Conservation (phyloP, 2,113 vertebrate genomes). For the Lathamus discolor region DNA sequence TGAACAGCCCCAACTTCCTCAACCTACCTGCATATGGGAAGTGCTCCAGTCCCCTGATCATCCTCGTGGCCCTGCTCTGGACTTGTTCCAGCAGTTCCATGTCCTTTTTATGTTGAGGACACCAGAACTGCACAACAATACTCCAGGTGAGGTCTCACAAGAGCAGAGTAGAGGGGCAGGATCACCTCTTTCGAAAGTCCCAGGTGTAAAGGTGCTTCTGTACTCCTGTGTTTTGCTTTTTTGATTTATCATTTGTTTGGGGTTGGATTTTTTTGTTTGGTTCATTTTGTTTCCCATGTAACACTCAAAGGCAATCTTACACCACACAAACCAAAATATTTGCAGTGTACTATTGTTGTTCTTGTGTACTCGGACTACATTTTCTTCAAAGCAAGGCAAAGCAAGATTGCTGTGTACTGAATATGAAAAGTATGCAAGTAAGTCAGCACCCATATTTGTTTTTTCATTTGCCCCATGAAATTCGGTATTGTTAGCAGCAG, state of each 20-base stretch:
- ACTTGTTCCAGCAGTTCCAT: too few species aligned
- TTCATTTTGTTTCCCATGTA: not conserved
- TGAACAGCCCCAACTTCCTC: too few species aligned
- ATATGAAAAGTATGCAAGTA: not conserved
- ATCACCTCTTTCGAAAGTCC: not conserved
- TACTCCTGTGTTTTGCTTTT: not conserved
- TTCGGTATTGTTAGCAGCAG: not conserved
- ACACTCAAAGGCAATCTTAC: not conserved
- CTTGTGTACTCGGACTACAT: not conserved
- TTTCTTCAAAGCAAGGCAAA: not conserved
- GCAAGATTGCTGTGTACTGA: not conserved
- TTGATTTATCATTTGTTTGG: not conserved
- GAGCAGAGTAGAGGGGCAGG: too few species aligned
- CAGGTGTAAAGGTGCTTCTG: not conserved
- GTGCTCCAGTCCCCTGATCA: too few species aligned
- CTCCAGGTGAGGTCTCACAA: too few species aligned
- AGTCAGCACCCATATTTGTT: not conserved
- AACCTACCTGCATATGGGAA: too few species aligned
- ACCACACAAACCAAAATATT: not conserved
- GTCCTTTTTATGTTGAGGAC: too few species aligned
- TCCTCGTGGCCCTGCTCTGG: too few species aligned
- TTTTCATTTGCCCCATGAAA: not conserved
- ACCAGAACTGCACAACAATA: too few species aligned
- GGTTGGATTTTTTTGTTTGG: not conserved
- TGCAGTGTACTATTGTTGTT: not conserved